These are phyloP conservation scores for Phoronis australis DNA, from an alignment of 2,888 invertebrate genomes.

Conservation along the genomic window DNA sequence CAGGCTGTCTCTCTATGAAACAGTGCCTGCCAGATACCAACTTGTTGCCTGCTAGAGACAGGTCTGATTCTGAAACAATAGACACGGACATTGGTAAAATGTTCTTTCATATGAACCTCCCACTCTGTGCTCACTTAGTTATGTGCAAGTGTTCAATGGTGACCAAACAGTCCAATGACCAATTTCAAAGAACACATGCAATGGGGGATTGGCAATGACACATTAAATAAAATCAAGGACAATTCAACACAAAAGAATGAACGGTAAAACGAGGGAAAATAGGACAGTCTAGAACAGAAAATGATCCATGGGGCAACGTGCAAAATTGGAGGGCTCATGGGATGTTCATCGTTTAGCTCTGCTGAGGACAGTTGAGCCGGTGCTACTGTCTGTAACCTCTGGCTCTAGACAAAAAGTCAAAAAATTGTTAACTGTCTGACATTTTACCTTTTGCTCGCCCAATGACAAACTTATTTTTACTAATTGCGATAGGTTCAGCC, in stretches of 20 bases:
- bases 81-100: too few relatives aligned
- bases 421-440: neutral
- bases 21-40: slow-evolving; percentile 42
- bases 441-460: slow-evolving; percentile 26
- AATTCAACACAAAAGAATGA: too few relatives aligned
- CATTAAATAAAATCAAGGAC: too few relatives aligned
- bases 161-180: too few relatives aligned
- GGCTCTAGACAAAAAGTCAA: neutral
- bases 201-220: too few relatives aligned
- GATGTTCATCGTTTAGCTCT: neutral
- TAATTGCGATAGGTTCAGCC: slow-evolving; percentile 16
- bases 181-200: too few relatives aligned
- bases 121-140: too few relatives aligned
- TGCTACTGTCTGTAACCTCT: neutral
- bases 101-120: too few relatives aligned
- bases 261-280: too few relatives aligned
- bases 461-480: slow-evolving; percentile 18
- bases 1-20: slow-evolving; percentile 26
- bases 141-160: too few relatives aligned
- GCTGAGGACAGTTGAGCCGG: neutral
- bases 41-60: slow-evolving; percentile 32
- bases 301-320: neutral
- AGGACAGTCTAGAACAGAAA: neutral
- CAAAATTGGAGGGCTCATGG: neutral
- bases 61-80: slow-evolving; percentile 30